Evolutionary conservation across 2,797 vertebrate species (phyloP).

Genomic region (Rachycentron canadum): DNA sequence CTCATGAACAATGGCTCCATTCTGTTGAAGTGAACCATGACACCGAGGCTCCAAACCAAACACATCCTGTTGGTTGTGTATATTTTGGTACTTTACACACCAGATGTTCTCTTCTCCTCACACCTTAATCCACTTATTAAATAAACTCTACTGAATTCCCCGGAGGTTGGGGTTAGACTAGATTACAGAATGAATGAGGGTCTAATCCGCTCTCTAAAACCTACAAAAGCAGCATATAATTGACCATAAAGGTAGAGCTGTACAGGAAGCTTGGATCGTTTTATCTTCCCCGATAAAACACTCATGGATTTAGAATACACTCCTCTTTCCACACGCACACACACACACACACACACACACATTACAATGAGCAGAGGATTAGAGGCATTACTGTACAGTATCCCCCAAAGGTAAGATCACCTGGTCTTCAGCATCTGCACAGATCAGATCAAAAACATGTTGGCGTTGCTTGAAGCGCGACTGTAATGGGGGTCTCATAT

Average conservation of each 20-base stretch:
- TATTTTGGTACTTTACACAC: slow-evolving; percentile 11
- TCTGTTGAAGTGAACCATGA: neutral
- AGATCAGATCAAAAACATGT: slow-evolving; percentile 44
- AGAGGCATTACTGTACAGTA: slow-evolving; percentile 46
- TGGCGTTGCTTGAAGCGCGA: slow-evolving; percentile 9
- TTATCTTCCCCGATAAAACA: slow-evolving; percentile 56
- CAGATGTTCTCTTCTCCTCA: slow-evolving; percentile 9
- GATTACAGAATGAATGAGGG: slow-evolving; percentile 40
- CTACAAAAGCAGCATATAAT: slow-evolving; percentile 45
- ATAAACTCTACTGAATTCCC: slow-evolving; percentile 22
- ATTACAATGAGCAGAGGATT: slow-evolving; percentile 41
- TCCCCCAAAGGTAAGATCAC: slow-evolving; percentile 51
- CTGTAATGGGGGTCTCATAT: slow-evolving; percentile 16
- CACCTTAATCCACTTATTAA: slow-evolving; percentile 48
- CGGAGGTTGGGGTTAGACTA: slow-evolving; percentile 44
- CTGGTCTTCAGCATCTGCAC: slow-evolving; percentile 40
- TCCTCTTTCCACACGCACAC: slow-evolving; percentile 2
- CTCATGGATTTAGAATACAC: slow-evolving; percentile 29
- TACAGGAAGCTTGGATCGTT: slow-evolving; percentile 30
- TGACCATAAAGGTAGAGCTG: slow-evolving; percentile 25
- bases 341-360: slow-evolving; percentile 4
- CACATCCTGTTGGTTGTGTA: neutral
- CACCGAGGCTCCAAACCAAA: neutral
- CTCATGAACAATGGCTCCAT: neutral
- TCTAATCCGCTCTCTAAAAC: slow-evolving; percentile 28